Conservation (phyloP, 2,113 vertebrate species). For the Lichenostomus cassidix region DNA sequence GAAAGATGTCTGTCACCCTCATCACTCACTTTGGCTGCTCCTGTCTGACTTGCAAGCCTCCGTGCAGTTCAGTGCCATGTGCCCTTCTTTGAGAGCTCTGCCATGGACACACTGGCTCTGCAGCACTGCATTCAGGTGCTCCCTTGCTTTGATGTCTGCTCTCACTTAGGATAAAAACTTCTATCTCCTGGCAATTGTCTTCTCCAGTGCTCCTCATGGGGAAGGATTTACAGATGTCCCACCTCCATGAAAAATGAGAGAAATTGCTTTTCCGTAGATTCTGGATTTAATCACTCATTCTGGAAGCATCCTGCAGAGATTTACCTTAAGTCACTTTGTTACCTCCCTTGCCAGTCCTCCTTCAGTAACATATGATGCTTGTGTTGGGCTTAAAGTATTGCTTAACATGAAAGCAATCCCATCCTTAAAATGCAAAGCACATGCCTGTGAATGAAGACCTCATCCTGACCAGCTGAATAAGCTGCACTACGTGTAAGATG, state of each 20-base stretch:
- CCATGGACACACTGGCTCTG: background rate
- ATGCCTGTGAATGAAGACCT: background rate
- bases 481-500: background rate
- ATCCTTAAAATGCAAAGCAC: background rate
- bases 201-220: background rate
- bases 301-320: background rate
- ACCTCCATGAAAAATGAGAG: background rate
- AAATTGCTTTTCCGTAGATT: background rate
- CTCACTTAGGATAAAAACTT: background rate
- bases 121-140: background rate
- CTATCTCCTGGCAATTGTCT: background rate
- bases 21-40: background rate
- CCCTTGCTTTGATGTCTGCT: background rate
- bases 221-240: background rate
- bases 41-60: background rate
- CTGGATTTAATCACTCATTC: background rate
- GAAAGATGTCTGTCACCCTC: too few relatives aligned
- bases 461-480: background rate
- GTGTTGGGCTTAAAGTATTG: background rate
- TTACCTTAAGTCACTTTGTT: background rate
- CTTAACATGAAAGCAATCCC: background rate
- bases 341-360: background rate
- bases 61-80: background rate
- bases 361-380: background rate
- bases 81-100: background rate